These are phyloP conservation scores for Colletes latitarsis DNA, from an alignment of 1,140 invertebrate genomes.

Conservation along the genomic window DNA sequence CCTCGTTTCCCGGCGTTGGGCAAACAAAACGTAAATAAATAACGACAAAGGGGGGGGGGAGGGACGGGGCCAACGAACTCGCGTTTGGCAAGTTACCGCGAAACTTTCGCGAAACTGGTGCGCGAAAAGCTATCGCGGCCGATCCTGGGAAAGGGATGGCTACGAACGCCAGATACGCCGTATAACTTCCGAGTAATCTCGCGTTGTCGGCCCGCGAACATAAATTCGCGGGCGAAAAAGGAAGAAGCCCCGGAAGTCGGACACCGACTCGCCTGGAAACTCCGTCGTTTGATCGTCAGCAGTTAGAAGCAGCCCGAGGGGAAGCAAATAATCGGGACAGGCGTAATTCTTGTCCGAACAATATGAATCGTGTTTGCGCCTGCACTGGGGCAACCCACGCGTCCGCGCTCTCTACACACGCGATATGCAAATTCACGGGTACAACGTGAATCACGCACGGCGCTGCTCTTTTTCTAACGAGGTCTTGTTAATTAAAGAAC, in stretches of 20 bases:
- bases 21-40: conserved; percentile 60
- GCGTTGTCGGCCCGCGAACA: conserved; percentile 27
- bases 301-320: conserved; percentile 15
- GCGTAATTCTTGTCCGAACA: conserved; percentile 36
- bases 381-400: conserved; percentile 31
- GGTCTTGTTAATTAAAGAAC: conserved; percentile 66
- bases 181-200: conserved; percentile 49
- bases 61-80: conserved; percentile 25
- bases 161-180: conserved; percentile 27
- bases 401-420: conserved; percentile 44
- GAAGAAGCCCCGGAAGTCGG: not conserved
- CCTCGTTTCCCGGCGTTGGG: not conserved
- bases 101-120: conserved; percentile 54
- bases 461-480: conserved; percentile 57
- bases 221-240: conserved; percentile 40
- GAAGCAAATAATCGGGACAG: conserved; percentile 21
- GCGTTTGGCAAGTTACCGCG: conserved; percentile 23
- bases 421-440: conserved; percentile 73
- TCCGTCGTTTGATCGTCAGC: conserved; percentile 29
- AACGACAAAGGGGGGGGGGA: conserved; percentile 28
- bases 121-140: conserved; percentile 46
- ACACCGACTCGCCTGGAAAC: conserved; percentile 6
- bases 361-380: conserved; percentile 29
- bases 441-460: conserved; percentile 64
- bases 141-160: conserved; percentile 31